Evolutionary conservation across 2,888 invertebrate genomes (phyloP).

Genomic region (Invenusta paracnida): DNA sequence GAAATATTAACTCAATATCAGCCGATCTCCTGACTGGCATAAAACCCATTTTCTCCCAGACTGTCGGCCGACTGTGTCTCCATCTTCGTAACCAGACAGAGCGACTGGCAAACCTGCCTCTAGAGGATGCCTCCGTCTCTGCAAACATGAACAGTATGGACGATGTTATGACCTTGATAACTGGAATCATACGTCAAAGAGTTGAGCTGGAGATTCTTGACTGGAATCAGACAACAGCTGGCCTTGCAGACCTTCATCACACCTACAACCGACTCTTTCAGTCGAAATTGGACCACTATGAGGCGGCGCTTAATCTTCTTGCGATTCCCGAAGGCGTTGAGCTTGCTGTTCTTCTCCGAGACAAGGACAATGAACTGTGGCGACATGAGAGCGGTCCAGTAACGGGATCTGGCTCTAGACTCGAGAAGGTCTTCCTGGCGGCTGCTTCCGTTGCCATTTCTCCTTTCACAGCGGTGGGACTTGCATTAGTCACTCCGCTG

Average conservation of each 20-base stretch:
- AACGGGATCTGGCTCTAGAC: neutral
- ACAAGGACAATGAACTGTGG: neutral
- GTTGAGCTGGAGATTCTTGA: neutral
- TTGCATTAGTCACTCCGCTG: neutral
- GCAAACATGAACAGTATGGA: neutral
- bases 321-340: neutral
- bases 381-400: neutral
- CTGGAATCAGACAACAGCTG: neutral
- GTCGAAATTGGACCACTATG: neutral
- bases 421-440: neutral
- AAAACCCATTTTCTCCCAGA: neutral
- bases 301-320: neutral
- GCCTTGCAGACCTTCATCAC: neutral
- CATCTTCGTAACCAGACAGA: neutral
- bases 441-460: neutral
- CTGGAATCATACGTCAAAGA: neutral
- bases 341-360: neutral
- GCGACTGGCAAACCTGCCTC: neutral
- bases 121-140: neutral
- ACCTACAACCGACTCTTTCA: neutral
- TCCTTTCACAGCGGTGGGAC: neutral
- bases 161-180: neutral
- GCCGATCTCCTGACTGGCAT: neutral
- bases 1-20: neutral
- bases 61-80: neutral